phyloP scores from a whole-genome alignment of 2,888 invertebrate genomes.

The Aplocera efformata region DNA sequence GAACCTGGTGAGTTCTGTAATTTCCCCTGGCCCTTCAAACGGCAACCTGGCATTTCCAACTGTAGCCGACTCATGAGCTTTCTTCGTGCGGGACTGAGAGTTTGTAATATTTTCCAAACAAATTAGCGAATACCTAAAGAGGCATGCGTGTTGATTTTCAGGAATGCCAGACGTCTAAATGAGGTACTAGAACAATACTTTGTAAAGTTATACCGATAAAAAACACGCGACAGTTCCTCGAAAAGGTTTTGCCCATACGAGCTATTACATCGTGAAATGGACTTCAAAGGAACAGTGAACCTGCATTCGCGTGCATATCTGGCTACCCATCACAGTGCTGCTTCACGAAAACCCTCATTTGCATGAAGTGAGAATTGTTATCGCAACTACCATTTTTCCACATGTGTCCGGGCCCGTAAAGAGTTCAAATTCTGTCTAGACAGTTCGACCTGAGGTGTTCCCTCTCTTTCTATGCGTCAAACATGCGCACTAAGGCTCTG shows the following conservation, averaged over 20 bases:
- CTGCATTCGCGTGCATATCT: slow-evolving; percentile 18
- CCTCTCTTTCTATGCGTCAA: slow-evolving; percentile 60
- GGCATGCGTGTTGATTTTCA: slow-evolving; percentile 16
- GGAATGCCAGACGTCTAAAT: slow-evolving; percentile 19
- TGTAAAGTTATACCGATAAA: slow-evolving; percentile 3
- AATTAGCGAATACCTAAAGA: slow-evolving; percentile 9
- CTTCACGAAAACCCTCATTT: slow-evolving; percentile 39
- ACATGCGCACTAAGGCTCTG: slow-evolving; percentile 61
- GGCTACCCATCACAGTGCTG: slow-evolving; percentile 20
- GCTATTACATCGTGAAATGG: neutral
- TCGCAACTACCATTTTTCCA: slow-evolving; percentile 33
- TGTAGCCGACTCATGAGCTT: neutral
- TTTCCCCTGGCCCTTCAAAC: too few species aligned
- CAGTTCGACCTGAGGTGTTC: slow-evolving; percentile 68
- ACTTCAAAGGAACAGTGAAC: slow-evolving; percentile 14
- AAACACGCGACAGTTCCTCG: slow-evolving; percentile 15
- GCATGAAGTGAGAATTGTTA: slow-evolving; percentile 45
- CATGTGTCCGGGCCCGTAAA: slow-evolving; percentile 59
- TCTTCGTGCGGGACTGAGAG: neutral
- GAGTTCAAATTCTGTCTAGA: slow-evolving; percentile 77
- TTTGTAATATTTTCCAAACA: slow-evolving; percentile 6
- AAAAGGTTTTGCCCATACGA: slow-evolving; percentile 15
- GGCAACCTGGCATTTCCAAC: too few species aligned
- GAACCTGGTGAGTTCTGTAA: too few species aligned
- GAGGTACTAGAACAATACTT: slow-evolving; percentile 17